Conservation (phyloP, 2,797 vertebrate species). For the Sebastes hubbsi region DNA sequence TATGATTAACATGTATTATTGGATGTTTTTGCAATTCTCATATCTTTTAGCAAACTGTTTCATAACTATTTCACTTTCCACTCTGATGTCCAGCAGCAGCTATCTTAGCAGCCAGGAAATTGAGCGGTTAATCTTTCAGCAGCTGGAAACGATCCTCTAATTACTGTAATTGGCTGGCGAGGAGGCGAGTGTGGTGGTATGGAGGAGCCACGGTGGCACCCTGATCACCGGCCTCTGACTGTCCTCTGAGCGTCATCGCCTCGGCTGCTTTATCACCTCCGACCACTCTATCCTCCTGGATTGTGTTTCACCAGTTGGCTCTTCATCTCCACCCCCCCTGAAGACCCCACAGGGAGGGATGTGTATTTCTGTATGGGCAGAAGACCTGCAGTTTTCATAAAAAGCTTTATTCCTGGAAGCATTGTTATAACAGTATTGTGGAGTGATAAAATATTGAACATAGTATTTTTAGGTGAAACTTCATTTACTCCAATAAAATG, state of each 20-base stretch:
- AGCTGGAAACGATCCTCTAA: constrained; percentile 65
- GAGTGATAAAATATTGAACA: constrained; percentile 17
- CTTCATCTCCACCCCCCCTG: not conserved
- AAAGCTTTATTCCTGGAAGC: not conserved
- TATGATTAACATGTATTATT: not conserved
- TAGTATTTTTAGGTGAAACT: constrained; percentile 10
- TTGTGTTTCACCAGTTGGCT: constrained; percentile 51
- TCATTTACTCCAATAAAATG: constrained; percentile 7
- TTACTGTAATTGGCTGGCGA: constrained; percentile 72
- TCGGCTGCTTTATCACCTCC: constrained; percentile 50
- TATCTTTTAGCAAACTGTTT: not conserved
- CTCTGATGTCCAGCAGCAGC: constrained; percentile 4
- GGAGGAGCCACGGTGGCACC: constrained; percentile 35
- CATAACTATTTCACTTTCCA: constrained; percentile 8
- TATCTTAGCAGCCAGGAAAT: constrained; percentile 38
- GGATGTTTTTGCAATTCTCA: not conserved
- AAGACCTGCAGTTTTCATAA: constrained; percentile 9
- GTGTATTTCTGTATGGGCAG: not conserved
- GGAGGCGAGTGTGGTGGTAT: constrained; percentile 48
- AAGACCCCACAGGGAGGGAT: constrained; percentile 41
- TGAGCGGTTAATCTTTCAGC: constrained; percentile 63
- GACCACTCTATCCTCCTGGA: constrained; percentile 44
- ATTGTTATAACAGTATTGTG: not conserved
- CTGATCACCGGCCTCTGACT: constrained; percentile 46
- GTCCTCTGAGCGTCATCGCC: constrained; percentile 56